Conservation (phyloP, 37 sponge, comb jelly and placozoan genomes). For the Aplysina aerophoba region DNA sequence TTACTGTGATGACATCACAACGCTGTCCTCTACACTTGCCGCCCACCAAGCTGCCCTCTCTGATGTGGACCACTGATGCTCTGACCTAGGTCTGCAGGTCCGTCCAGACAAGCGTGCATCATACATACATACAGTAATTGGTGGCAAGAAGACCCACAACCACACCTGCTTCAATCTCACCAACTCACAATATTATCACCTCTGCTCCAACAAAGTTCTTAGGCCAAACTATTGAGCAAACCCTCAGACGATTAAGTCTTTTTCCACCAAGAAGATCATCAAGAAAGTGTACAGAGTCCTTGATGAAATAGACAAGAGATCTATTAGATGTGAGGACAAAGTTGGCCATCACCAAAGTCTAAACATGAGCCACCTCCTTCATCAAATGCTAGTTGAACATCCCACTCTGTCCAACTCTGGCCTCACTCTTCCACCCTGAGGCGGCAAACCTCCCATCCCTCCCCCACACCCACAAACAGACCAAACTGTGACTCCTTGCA, state of each 20-base stretch:
- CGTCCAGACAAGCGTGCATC: too few relatives aligned
- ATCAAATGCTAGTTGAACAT: slow-evolving; percentile 7
- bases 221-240: background rate
- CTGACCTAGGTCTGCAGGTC: too few relatives aligned
- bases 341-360: background rate
- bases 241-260: background rate
- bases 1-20: too few relatives aligned
- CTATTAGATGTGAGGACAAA: slow-evolving; percentile 34
- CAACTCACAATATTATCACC: slow-evolving; percentile 17
- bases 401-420: slow-evolving; percentile 7
- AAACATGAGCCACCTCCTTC: slow-evolving; percentile 14
- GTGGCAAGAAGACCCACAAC: too few relatives aligned
- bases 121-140: too few relatives aligned
- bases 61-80: too few relatives aligned
- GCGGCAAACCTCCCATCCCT: too few relatives aligned
- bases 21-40: too few relatives aligned
- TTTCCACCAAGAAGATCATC: background rate
- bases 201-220: slow-evolving; percentile 18
- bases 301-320: slow-evolving; percentile 21
- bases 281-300: slow-evolving; percentile 2
- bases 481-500: too few relatives aligned
- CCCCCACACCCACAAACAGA: too few relatives aligned
- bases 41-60: too few relatives aligned
- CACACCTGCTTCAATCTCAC: too few relatives aligned
- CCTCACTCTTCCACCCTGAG: slow-evolving; percentile 2